Conservation (phyloP, 2,888 invertebrate species). For the Onchidella celtica region DNA sequence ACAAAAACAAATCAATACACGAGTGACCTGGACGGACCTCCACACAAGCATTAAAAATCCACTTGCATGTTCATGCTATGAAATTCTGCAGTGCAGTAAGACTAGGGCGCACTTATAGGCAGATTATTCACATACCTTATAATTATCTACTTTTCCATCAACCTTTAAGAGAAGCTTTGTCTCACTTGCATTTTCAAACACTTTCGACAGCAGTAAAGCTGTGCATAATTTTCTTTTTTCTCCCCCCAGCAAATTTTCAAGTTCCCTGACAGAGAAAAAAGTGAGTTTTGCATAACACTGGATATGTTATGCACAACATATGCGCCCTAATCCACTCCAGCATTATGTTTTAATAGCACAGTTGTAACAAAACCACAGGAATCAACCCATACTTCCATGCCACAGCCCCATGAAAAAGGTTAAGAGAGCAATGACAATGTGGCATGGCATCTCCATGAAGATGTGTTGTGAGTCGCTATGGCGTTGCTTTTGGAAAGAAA, state of each 20-base stretch:
- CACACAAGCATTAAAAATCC: not conserved
- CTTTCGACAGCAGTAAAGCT: no score
- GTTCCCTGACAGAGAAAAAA: no score
- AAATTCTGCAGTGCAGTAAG: not conserved
- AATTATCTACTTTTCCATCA: not conserved
- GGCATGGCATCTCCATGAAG: no score
- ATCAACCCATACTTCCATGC: not conserved
- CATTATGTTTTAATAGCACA: not conserved
- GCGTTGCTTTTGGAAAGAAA: no score
- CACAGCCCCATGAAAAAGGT: not conserved
- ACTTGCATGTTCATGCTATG: not conserved
- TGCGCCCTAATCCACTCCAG: not conserved
- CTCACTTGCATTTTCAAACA: not conserved
- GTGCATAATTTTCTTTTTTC: no score
- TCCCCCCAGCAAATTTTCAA: no score
- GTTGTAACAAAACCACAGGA: not conserved
- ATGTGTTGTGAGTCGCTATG: no score
- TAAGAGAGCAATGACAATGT: no score
- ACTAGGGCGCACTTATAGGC: not conserved
- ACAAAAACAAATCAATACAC: not conserved
- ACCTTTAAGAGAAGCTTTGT: not conserved
- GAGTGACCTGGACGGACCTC: not conserved
- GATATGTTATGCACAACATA: not conserved
- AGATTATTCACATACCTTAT: not conserved
- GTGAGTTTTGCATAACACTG: no score